These are phyloP conservation scores for Chironomus tepperi DNA, from an alignment of 1,140 invertebrate genomes.

Conservation along the genomic window DNA sequence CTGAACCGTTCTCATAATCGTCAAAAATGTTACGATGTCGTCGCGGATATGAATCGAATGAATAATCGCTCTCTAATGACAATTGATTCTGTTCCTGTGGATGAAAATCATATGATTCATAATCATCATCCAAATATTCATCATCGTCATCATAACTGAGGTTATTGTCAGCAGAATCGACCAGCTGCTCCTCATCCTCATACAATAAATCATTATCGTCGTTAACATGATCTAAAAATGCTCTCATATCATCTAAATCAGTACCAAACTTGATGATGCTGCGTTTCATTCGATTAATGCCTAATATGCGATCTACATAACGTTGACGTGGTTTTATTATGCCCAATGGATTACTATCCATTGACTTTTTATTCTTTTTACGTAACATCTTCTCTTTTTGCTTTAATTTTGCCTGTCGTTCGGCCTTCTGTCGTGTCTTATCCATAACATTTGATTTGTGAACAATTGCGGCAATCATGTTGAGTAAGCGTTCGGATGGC, in stretches of 20 bases:
- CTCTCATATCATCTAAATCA: neutral
- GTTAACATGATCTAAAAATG: neutral
- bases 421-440: neutral
- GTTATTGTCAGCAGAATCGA: no score
- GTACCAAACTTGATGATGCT: conserved; percentile 8
- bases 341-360: neutral
- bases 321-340: neutral
- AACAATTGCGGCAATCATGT: conserved; percentile 4
- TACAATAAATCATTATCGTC: neutral
- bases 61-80: no score
- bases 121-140: conserved; percentile 11
- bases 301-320: neutral
- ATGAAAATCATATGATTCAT: neutral
- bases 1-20: conserved; percentile 7
- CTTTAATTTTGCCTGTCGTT: neutral
- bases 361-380: neutral
- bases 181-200: neutral
- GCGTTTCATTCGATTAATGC: conserved; percentile 17
- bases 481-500: neutral
- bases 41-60: neutral
- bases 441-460: conserved; percentile 9
- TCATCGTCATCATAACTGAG: neutral
- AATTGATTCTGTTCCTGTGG: no score
- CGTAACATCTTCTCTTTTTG: neutral
- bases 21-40: neutral